phyloP scores from a whole-genome alignment of 2,113 vertebrate species.

The Oreocharis arfaki region DNA sequence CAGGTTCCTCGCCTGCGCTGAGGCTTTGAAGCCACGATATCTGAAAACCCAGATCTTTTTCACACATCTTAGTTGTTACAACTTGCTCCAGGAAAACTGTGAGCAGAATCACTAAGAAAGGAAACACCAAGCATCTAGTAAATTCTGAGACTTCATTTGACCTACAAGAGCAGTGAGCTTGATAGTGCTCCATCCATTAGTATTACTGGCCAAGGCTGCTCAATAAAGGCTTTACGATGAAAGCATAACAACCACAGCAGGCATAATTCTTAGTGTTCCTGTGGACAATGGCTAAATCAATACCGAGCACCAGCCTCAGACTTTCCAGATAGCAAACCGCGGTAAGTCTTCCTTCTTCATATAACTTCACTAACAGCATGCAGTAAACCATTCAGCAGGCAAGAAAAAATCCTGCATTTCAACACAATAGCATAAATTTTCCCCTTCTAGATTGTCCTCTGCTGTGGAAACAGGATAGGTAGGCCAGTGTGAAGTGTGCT shows the following conservation, averaged over 20 bases:
- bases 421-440: neutral
- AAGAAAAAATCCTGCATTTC: neutral
- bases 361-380: constrained; percentile 12
- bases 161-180: neutral
- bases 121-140: neutral
- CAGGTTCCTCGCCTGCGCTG: neutral
- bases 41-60: neutral
- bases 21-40: neutral
- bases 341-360: constrained; percentile 28
- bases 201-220: neutral
- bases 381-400: constrained; percentile 16
- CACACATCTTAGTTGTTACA: neutral
- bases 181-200: neutral
- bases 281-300: constrained; percentile 56
- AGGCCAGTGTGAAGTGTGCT: neutral
- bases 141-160: neutral
- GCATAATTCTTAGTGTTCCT: constrained; percentile 26
- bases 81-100: neutral
- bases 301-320: constrained; percentile 1
- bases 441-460: neutral
- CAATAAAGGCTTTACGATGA: constrained; percentile 36
- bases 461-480: neutral
- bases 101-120: neutral
- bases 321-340: neutral
- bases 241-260: neutral